Evolutionary conservation across 2,888 invertebrate species (phyloP), one percentile per base, ranked within the genome.

Genomic region (Synergus laeviventris): DNA sequence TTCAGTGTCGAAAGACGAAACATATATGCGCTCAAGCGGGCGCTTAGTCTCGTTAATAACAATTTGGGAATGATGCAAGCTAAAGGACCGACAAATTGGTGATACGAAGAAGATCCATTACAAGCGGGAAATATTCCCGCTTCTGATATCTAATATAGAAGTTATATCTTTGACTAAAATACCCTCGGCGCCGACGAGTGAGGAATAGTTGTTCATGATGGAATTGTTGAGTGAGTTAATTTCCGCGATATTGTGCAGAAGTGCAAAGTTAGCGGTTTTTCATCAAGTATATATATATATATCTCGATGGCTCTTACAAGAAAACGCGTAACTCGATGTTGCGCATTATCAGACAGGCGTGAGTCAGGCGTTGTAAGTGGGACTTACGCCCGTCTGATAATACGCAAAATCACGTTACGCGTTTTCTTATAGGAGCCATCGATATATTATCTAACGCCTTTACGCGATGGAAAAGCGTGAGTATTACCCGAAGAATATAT

Each of bases 261-360:
- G 81, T 80, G 81, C 79, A 80, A 82, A 82, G 81, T 81, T 83
- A 80, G 79, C 61, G 79, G 81, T 83, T 81, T 66, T 80, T 82
- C 81, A 78, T 83, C 80, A 77, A 81, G 81, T 80, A 81, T 81
- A 81, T 79, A 75, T 77, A n/a, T n/a, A n/a, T n/a, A n/a, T n/a
- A n/a, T n/a, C n/a, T n/a, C n/a, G n/a, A n/a, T n/a, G n/a, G n/a
- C n/a, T n/a, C n/a, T n/a, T n/a, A n/a, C n/a, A n/a, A n/a, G n/a
- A n/a, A n/a, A n/a, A n/a, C n/a, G n/a, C n/a, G n/a, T n/a, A n/a
- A n/a, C n/a, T n/a, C n/a, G n/a, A n/a, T n/a, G n/a, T n/a, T n/a
- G n/a, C n/a, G n/a, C n/a, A n/a, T n/a, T n/a, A n/a, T n/a, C n/a
- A n/a, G n/a, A n/a, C n/a, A n/a, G n/a, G n/a, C n/a, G n/a, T n/a